A percentile compares a stretch with the other conserved stretches of the same genome.
Evolutionary conservation across 2,113 vertebrate genomes (phyloP).

Genomic region (Cheilinus undulatus): DNA sequence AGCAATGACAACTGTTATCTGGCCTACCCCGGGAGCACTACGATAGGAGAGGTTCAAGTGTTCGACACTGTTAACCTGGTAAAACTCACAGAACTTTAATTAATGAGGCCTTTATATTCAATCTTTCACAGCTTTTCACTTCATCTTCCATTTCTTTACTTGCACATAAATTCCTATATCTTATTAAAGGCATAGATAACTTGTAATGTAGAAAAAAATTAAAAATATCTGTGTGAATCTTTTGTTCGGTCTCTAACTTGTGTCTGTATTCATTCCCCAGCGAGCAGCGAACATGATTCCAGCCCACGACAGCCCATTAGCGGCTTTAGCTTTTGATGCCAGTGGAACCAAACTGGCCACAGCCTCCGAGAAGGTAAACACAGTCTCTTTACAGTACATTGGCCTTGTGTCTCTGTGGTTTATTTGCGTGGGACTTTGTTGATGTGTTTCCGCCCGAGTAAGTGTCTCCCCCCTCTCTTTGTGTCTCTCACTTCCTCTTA

Average conservation of each 20-base stretch:
- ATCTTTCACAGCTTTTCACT: not conserved
- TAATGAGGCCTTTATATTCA: not conserved
- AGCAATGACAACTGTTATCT: constrained; percentile 98
- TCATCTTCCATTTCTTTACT: too few species aligned
- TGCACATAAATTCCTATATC: too few species aligned
- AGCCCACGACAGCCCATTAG: constrained; percentile 97
- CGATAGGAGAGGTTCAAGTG: constrained; percentile 98
- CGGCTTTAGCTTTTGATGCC: constrained; percentile 95
- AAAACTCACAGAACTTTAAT: not conserved
- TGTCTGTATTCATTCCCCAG: constrained; percentile 74
- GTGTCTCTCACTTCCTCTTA: constrained; percentile 62
- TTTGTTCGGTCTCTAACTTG: constrained; percentile 13
- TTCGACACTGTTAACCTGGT: constrained; percentile 99
- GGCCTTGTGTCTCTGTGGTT: not conserved
- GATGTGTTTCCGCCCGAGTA: not conserved
- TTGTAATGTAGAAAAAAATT: too few species aligned
- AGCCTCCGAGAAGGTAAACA: constrained; percentile 95
- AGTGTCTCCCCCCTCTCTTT: not conserved
- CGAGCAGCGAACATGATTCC: constrained; percentile 99
- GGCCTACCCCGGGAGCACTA: constrained; percentile 96
- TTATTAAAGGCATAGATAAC: too few species aligned
- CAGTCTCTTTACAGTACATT: not conserved
- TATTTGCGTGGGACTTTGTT: not conserved
- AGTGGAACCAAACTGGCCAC: constrained; percentile 97
- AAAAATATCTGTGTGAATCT: not conserved